These are phyloP conservation scores for Menidia menidia DNA, from an alignment of 2,797 vertebrate species.

Conservation along the genomic window DNA sequence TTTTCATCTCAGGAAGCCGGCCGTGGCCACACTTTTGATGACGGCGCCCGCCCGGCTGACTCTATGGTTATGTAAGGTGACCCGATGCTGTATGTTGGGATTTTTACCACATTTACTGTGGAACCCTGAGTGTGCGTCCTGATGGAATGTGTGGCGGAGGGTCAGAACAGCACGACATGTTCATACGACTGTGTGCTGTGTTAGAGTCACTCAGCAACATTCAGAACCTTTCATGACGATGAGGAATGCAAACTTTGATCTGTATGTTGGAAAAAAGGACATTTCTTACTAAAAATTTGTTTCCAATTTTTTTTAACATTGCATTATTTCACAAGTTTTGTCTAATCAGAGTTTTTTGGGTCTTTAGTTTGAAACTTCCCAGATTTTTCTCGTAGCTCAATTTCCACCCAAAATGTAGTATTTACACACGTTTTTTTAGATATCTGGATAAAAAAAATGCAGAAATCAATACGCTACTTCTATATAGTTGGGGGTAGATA, in stretches of 20 bases:
- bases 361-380: background rate
- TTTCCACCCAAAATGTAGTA: background rate
- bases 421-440: background rate
- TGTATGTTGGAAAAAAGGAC: background rate
- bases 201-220: conserved; percentile 28
- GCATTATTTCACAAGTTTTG: background rate
- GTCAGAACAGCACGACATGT: conserved; percentile 21
- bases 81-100: conserved; percentile 38
- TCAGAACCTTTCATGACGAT: conserved; percentile 15
- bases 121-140: conserved; percentile 36
- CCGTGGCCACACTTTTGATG: conserved; percentile 58
- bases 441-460: background rate
- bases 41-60: conserved; percentile 42
- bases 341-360: background rate
- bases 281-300: background rate
- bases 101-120: conserved; percentile 55
- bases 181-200: conserved; percentile 1
- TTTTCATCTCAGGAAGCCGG: conserved; percentile 66
- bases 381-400: no score
- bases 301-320: no score
- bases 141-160: conserved; percentile 37
- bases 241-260: conserved; percentile 4
- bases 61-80: conserved; percentile 64
- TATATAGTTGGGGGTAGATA: background rate
- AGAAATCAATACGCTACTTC: background rate